Evolutionary conservation across 37 sponge, comb jelly and placozoan species (phyloP).

Genomic region (Aplysina aerophoba): DNA sequence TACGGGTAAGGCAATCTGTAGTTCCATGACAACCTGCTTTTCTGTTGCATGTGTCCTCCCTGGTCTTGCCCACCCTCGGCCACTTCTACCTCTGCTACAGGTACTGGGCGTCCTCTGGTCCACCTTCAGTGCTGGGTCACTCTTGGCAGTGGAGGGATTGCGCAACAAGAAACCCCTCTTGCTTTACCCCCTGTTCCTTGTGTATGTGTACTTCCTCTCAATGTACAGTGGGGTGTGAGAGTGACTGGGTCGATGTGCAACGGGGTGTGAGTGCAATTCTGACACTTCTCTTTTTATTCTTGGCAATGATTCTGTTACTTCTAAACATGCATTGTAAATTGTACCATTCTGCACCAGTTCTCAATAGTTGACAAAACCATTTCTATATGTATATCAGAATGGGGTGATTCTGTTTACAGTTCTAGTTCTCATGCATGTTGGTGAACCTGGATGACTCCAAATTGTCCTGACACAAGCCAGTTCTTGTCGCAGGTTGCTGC

Average conservation of each 20-base stretch:
- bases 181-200: constrained; percentile 87
- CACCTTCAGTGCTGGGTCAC: constrained; percentile 86
- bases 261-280: neutral
- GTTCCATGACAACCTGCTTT: neutral
- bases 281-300: neutral
- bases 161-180: constrained; percentile 79
- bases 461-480: constrained; percentile 91
- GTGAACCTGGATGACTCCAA: constrained; percentile 80
- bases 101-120: constrained; percentile 87
- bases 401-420: neutral
- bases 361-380: too few relatives aligned
- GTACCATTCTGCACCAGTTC: too few relatives aligned
- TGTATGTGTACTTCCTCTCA: constrained; percentile 88
- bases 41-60: neutral
- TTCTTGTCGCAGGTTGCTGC: constrained; percentile 71
- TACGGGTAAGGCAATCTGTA: neutral
- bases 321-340: too few relatives aligned
- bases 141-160: constrained; percentile 78
- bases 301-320: too few relatives aligned
- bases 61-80: too few relatives aligned
- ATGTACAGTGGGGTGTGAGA: constrained; percentile 81
- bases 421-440: neutral
- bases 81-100: constrained; percentile 21
- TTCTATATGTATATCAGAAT: too few relatives aligned
- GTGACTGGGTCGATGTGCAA: too few relatives aligned